phyloP scores from a whole-genome alignment of 2,113 vertebrate species.

The Corvus hawaiiensis region DNA sequence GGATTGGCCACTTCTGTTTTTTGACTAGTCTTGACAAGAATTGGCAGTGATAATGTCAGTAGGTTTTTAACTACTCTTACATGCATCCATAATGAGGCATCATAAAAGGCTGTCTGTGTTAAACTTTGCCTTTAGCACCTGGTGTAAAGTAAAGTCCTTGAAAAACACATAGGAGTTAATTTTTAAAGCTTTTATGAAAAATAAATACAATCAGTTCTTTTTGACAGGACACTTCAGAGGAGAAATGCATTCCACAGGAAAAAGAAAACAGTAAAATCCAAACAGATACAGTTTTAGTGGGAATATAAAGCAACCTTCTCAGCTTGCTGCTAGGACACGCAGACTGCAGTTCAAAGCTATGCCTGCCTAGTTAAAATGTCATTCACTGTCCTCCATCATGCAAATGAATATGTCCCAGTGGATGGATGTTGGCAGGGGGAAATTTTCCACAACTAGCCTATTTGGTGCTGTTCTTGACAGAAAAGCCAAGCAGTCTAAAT shows the following conservation, averaged over 20 bases:
- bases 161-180: background rate
- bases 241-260: background rate
- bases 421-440: background rate
- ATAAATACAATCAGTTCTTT: background rate
- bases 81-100: background rate
- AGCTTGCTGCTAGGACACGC: background rate
- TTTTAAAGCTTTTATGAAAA: background rate
- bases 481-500: background rate
- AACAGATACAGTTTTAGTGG: background rate
- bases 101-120: background rate
- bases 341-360: background rate
- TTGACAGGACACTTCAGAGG: background rate
- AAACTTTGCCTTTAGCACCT: background rate
- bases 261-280: background rate
- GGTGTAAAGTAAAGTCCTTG: background rate
- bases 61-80: background rate
- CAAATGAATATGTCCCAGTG: background rate
- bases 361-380: background rate
- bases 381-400: background rate
- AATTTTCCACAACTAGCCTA: background rate
- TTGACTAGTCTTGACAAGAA: background rate
- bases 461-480: background rate
- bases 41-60: background rate
- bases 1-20: background rate
- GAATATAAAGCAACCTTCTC: background rate